Percentiles rank a stretch among this genome's conserved stretches.
phyloP scores from a whole-genome alignment of 37 sponge, comb jelly and placozoan species.

The Oopsacas minuta region DNA sequence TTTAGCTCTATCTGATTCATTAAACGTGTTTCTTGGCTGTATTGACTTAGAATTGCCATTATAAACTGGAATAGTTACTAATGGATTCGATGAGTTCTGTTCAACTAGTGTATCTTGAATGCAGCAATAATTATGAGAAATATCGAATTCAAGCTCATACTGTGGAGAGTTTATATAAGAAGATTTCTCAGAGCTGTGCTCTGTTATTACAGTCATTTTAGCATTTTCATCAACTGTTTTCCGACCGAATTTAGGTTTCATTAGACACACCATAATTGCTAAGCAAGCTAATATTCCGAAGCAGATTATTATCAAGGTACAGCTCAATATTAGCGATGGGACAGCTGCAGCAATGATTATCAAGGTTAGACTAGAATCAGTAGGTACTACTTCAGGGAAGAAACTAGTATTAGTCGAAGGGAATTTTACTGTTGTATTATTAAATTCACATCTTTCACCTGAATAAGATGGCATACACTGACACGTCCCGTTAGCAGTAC shows the following conservation, averaged over 20 bases:
- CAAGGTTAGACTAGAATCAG: not conserved
- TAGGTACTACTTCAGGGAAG: not conserved
- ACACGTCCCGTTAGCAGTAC: not conserved
- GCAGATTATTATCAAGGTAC: not conserved
- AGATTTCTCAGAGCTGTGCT: not conserved
- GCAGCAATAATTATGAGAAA: not conserved
- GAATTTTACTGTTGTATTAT: not conserved
- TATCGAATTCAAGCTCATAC: not conserved
- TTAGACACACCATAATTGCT: not conserved
- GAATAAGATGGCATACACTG: not conserved
- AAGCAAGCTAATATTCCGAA: not conserved
- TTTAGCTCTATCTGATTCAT: too few relatives aligned
- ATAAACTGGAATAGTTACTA: not conserved
- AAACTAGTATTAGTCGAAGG: too few relatives aligned
- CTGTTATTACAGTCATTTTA: not conserved
- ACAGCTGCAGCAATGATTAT: not conserved
- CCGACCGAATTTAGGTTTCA: too few relatives aligned
- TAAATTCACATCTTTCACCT: not conserved
- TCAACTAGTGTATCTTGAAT: not conserved
- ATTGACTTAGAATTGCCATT: not conserved
- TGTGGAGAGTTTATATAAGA: not conserved
- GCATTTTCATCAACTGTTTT: not conserved
- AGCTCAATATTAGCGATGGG: not conserved
- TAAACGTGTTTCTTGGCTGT: too few relatives aligned
- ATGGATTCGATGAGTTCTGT: not conserved